These are phyloP conservation scores for Brachypodius melanocephalos DNA, from an alignment of 2,113 vertebrate genomes.

Conservation along the genomic window DNA sequence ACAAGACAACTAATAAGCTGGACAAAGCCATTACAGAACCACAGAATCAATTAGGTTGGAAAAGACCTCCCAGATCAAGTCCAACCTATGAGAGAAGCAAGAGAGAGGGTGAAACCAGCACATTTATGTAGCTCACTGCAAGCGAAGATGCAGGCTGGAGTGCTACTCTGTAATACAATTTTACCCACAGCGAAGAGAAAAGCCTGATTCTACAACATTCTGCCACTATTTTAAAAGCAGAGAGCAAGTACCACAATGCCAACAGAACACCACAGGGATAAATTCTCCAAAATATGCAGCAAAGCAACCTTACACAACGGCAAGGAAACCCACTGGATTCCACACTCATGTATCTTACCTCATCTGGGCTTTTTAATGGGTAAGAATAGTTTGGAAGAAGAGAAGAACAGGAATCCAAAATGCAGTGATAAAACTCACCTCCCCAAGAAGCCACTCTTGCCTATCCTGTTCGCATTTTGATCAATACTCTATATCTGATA, in stretches of 20 bases:
- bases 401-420: background rate
- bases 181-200: background rate
- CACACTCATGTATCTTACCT: background rate
- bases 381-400: background rate
- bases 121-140: rapidly evolving
- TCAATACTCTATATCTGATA: background rate
- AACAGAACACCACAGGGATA: background rate
- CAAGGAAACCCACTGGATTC: background rate
- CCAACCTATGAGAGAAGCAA: background rate
- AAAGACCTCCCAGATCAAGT: background rate
- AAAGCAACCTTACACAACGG: rapidly evolving
- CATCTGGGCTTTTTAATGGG: background rate
- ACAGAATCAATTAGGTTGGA: background rate
- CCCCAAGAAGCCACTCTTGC: background rate
- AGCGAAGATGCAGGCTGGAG: background rate
- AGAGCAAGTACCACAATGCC: background rate
- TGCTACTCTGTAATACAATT: background rate
- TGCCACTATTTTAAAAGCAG: background rate
- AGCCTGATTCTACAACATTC: background rate
- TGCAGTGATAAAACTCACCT: background rate
- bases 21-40: background rate
- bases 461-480: background rate
- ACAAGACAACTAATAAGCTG: background rate
- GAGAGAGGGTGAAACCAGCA: background rate
- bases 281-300: background rate